phyloP scores from a whole-genome alignment of 2,797 vertebrate genomes.

The Hephaestus fuliginosus region DNA sequence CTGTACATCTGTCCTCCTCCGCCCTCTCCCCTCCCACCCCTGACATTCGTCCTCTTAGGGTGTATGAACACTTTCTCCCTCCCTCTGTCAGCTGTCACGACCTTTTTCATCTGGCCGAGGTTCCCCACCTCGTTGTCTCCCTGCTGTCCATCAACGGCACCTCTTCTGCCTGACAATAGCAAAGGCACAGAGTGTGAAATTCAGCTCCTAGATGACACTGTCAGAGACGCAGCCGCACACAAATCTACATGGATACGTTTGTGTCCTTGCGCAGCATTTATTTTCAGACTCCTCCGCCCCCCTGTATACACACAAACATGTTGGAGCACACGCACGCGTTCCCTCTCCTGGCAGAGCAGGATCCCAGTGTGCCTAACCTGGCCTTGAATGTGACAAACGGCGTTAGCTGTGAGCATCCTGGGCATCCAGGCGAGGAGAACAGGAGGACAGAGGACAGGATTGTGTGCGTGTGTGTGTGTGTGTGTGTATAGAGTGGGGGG shows the following conservation, averaged over 20 bases:
- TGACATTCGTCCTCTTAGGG: conserved; percentile 20
- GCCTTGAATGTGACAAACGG: conserved; percentile 79
- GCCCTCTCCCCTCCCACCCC: conserved; percentile 13
- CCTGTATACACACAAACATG: background rate
- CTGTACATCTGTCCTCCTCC: conserved; percentile 19
- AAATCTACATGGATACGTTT: conserved; percentile 49
- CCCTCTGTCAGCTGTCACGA: conserved; percentile 57
- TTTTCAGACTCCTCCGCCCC: conserved; percentile 10
- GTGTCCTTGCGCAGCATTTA: conserved; percentile 35
- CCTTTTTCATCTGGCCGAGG: conserved; percentile 57
- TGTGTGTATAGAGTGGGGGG: background rate
- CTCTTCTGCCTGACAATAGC: conserved; percentile 67
- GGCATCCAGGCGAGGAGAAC: conserved; percentile 66
- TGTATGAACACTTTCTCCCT: conserved; percentile 33
- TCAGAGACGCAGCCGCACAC: conserved; percentile 23
- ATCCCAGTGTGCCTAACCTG: conserved; percentile 56
- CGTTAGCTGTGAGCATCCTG: conserved; percentile 64
- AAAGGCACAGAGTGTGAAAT: conserved; percentile 75
- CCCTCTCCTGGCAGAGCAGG: conserved; percentile 7
- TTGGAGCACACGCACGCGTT: background rate
- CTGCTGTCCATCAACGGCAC: conserved; percentile 73
- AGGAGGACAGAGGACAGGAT: conserved; percentile 43
- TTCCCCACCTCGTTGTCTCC: conserved; percentile 56
- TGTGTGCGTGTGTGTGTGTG: conserved; percentile 5
- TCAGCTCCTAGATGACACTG: conserved; percentile 47